Evolutionary conservation across 2,797 vertebrate genomes (phyloP).

Genomic region (Characodon lateralis): DNA sequence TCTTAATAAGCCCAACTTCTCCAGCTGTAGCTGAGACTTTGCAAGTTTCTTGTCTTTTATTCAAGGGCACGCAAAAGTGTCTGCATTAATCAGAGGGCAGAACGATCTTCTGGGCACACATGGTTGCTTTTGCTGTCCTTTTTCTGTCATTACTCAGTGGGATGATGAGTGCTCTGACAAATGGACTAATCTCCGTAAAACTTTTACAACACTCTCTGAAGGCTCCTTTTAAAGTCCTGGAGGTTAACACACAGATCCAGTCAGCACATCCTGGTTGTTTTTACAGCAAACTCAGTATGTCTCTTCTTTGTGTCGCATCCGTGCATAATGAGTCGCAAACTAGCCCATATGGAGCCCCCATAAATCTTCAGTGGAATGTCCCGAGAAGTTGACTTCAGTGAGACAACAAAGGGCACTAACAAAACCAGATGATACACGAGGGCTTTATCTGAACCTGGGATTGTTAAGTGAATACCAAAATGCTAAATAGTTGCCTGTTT

Average conservation of each 20-base stretch:
- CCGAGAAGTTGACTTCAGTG: constrained; percentile 45
- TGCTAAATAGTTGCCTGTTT: neutral
- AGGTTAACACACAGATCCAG: constrained; percentile 17
- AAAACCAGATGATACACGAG: constrained; percentile 23
- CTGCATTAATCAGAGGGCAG: constrained; percentile 46
- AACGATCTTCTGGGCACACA: constrained; percentile 21
- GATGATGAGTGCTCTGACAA: constrained; percentile 29
- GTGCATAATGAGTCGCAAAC: constrained; percentile 48
- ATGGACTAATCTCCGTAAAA: constrained; percentile 37
- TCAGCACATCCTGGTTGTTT: constrained; percentile 36
- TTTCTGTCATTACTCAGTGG: constrained; percentile 32
- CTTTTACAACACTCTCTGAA: constrained; percentile 14
- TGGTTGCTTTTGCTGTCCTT: constrained; percentile 33
- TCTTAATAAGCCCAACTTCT: constrained; percentile 25
- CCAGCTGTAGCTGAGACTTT: constrained; percentile 6
- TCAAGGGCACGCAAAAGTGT: constrained; percentile 49
- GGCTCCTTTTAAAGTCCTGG: constrained; percentile 18
- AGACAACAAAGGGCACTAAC: constrained; percentile 42
- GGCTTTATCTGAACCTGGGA: constrained; percentile 6
- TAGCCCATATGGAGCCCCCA: constrained; percentile 46
- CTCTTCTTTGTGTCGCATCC: constrained; percentile 36
- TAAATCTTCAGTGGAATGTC: constrained; percentile 51
- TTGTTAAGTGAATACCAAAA: constrained; percentile 12
- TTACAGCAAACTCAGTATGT: constrained; percentile 34
- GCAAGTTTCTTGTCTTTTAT: constrained; percentile 22